Evolutionary conservation across 1,140 invertebrate species (phyloP).

Genomic region (Drosophila rufa): DNA sequence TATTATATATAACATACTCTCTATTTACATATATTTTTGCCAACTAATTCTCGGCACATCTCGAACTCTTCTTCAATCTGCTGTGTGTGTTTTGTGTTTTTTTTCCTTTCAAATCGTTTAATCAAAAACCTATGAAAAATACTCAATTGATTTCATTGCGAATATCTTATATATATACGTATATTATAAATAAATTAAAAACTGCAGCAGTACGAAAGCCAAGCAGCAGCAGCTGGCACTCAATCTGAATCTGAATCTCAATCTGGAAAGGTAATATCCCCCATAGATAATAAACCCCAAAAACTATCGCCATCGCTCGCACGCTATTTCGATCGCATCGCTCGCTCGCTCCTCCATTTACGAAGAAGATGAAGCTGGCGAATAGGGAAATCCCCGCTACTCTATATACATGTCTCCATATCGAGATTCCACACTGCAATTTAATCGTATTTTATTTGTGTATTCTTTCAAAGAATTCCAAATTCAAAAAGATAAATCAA

Average conservation of each 20-base stretch:
- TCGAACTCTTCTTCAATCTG: constrained; percentile 29
- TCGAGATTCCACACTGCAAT: constrained; percentile 43
- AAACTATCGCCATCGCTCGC: constrained; percentile 36
- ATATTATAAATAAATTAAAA: constrained; percentile 38
- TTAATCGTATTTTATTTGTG: constrained; percentile 19
- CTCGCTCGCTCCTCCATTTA: constrained; percentile 37
- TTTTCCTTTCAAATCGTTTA: constrained; percentile 24
- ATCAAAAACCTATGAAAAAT: constrained; percentile 28
- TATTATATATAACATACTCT: constrained; percentile 9
- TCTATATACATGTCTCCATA: constrained; percentile 5
- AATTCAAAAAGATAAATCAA: constrained; percentile 23
- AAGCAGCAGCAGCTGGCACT: constrained; percentile 75
- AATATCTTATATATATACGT: constrained; percentile 42
- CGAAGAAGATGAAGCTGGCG: constrained; percentile 64
- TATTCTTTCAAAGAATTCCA: constrained; percentile 40
- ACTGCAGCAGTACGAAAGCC: constrained; percentile 73
- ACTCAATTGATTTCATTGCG: constrained; percentile 32
- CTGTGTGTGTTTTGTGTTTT: constrained; percentile 46
- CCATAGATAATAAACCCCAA: constrained; percentile 29
- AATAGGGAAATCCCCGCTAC: constrained; percentile 79
- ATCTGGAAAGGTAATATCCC: constrained; percentile 79
- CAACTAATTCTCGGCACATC: constrained; percentile 43
- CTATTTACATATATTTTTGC: constrained; percentile 24
- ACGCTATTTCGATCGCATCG: constrained; percentile 23
- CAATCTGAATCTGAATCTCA: constrained; percentile 62